Conservation (phyloP, 2,797 vertebrate genomes). For the Trachops cirrhosus region DNA sequence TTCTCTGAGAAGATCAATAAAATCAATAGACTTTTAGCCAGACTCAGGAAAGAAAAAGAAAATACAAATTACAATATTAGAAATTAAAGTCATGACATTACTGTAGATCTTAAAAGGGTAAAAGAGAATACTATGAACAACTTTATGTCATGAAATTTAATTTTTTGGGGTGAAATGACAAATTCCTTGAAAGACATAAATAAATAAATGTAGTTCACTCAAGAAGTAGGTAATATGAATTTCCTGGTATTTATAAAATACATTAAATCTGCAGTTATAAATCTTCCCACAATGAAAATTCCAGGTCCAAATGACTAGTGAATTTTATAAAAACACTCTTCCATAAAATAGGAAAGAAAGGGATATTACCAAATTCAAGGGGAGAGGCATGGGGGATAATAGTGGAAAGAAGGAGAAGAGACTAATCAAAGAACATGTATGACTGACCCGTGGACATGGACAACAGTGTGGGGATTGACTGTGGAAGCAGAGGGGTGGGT, state of each 20-base stretch:
- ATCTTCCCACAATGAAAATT: background rate
- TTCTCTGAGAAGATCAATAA: background rate
- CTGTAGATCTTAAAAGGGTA: background rate
- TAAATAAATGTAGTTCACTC: background rate
- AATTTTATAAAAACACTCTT: background rate
- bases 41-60: background rate
- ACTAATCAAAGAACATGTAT: no score
- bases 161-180: background rate
- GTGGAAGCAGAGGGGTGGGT: no score
- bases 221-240: background rate
- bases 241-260: background rate
- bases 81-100: background rate
- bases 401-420: background rate
- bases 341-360: background rate
- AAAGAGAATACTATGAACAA: background rate
- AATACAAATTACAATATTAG: background rate
- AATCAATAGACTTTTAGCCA: background rate
- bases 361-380: background rate
- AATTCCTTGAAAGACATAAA: background rate
- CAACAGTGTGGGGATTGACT: no score
- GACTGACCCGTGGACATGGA: no score
- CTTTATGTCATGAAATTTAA: background rate
- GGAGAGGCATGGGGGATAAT: no score
- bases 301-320: background rate
- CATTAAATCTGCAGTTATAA: background rate